Evolutionary conservation across 2,113 vertebrate genomes (phyloP).

Genomic region (human (Homo sapiens)): DNA sequence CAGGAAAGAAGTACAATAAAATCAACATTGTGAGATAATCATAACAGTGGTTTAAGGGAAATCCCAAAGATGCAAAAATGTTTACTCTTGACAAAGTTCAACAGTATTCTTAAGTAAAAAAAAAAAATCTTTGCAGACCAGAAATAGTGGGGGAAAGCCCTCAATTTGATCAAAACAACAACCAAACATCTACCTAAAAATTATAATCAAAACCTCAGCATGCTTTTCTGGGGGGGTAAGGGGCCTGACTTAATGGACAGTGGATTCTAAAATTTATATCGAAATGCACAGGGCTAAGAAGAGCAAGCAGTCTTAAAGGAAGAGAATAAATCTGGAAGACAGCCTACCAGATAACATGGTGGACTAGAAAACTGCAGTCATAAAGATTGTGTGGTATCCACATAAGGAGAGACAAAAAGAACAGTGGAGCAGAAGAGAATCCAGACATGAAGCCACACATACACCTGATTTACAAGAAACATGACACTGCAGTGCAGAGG

Average conservation of each 20-base stretch:
- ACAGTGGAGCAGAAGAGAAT: accelerated
- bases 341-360: neutral
- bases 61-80: neutral
- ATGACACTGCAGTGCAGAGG: accelerated
- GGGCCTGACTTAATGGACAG: neutral
- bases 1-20: neutral
- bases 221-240: neutral
- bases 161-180: neutral
- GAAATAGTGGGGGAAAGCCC: neutral
- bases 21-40: neutral
- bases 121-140: neutral
- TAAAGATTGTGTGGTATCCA: accelerated
- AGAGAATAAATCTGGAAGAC: neutral
- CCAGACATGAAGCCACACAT: neutral
- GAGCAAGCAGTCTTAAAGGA: neutral
- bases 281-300: neutral
- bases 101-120: neutral
- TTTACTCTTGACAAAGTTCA: neutral
- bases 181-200: neutral
- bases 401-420: neutral
- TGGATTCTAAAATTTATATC: neutral
- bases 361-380: accelerated
- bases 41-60: neutral
- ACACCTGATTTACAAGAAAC: neutral
- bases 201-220: neutral